A percentile compares a stretch with the other conserved stretches of the same genome.
phyloP scores from a whole-genome alignment of 2,797 vertebrate species.

The Babyrousa celebensis region DNA sequence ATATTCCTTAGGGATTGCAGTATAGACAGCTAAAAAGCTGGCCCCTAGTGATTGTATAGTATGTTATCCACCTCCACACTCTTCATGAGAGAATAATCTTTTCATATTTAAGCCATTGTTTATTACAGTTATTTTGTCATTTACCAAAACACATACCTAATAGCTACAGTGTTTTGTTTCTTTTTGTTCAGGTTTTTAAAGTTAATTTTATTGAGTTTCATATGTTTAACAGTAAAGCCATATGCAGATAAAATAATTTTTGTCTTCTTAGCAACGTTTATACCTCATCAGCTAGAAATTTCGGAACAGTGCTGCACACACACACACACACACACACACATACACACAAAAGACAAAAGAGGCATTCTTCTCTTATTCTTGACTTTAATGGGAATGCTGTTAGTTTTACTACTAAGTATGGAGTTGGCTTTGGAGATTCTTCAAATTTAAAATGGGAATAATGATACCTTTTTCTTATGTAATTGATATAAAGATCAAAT shows the following conservation, averaged over 20 bases:
- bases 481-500: constrained; percentile 46
- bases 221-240: constrained; percentile 57
- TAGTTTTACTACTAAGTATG: constrained; percentile 58
- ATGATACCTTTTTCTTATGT: constrained; percentile 65
- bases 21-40: not conserved
- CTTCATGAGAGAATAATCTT: not conserved
- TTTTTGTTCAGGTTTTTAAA: constrained; percentile 9
- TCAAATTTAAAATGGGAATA: constrained; percentile 59
- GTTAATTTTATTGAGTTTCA: constrained; percentile 56
- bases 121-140: not conserved
- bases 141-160: constrained; percentile 1
- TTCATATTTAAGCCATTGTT: not conserved
- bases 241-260: constrained; percentile 56
- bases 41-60: not conserved
- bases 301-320: not conserved
- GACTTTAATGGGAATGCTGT: constrained; percentile 55
- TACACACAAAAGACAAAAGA: constrained; percentile 25
- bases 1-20: not conserved
- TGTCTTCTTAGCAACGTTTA: constrained; percentile 14
- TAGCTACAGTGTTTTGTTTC: not conserved
- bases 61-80: not conserved
- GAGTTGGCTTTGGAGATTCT: not conserved
- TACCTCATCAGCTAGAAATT: constrained; percentile 62
- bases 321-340: not conserved
- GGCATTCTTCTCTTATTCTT: constrained; percentile 56